phyloP scores from a whole-genome alignment of 2,888 invertebrate species.

The Dicyrtoma fusca region DNA sequence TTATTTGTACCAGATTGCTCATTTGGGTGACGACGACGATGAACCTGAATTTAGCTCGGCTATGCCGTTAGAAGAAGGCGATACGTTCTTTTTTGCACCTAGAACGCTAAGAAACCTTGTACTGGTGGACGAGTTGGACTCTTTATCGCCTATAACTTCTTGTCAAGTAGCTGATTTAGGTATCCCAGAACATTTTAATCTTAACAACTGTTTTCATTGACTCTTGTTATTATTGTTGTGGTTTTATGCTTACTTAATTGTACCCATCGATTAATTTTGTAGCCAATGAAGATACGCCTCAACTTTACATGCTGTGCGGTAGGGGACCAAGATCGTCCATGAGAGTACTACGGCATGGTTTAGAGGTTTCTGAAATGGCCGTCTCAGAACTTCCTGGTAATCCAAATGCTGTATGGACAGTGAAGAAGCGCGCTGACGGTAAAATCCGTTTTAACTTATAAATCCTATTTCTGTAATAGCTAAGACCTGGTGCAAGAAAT shows the following conservation, averaged over 20 bases:
- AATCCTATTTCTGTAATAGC: background rate
- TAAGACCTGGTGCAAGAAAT: too few relatives aligned
- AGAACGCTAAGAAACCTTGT: slow-evolving; percentile 90
- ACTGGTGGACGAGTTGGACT: slow-evolving; percentile 95
- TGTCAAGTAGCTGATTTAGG: slow-evolving; percentile 83
- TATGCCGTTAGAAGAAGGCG: slow-evolving; percentile 97
- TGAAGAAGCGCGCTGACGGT: slow-evolving; percentile 95
- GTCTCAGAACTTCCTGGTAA: slow-evolving; percentile 99
- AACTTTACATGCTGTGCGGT: slow-evolving; percentile 94
- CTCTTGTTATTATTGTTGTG: too few relatives aligned
- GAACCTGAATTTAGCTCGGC: slow-evolving; percentile 98
- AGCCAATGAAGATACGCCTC: slow-evolving; percentile 98
- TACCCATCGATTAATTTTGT: slow-evolving; percentile 51
- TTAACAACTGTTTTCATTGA: too few relatives aligned
- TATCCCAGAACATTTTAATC: too few relatives aligned
- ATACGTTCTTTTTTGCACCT: slow-evolving; percentile 98
- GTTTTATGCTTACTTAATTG: background rate
- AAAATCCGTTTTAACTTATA: too few relatives aligned
- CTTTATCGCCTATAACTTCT: slow-evolving; percentile 85
- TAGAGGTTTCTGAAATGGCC: slow-evolving; percentile 99
- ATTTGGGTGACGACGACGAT: slow-evolving; percentile 97
- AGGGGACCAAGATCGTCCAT: slow-evolving; percentile 92
- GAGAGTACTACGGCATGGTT: slow-evolving; percentile 90
- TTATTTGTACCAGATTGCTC: slow-evolving; percentile 98
- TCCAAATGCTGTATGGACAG: slow-evolving; percentile 99